Percentiles rank a stretch among this genome's conserved stretches.
Evolutionary conservation across 2,113 vertebrate species (phyloP).

Genomic region (Todiramphus saurophagus): DNA sequence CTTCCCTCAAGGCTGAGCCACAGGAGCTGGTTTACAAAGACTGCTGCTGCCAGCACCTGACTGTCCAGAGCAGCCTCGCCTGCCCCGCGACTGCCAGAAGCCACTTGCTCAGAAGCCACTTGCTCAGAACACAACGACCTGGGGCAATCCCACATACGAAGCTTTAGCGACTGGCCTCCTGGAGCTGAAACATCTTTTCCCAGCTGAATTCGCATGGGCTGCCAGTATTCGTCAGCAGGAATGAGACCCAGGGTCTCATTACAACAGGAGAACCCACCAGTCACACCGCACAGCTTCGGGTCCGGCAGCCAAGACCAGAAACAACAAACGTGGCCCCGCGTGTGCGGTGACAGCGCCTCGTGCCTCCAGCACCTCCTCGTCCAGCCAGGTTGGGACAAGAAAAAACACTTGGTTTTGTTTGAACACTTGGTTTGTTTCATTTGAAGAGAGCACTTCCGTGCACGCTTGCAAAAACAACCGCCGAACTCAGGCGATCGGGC

Average conservation of each 20-base stretch:
- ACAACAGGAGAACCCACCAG: not conserved
- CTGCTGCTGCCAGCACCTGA: not conserved
- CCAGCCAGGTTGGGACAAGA: not conserved
- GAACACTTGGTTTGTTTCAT: no score
- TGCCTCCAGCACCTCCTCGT: accelerated
- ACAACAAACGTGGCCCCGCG: no score
- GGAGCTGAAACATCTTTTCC: not conserved
- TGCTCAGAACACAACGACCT: not conserved
- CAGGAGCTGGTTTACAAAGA: not conserved
- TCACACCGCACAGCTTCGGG: not conserved
- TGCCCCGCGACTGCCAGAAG: not conserved
- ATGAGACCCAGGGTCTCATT: not conserved
- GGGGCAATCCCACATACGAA: not conserved
- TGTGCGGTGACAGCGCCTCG: not conserved
- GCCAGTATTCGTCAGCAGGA: not conserved
- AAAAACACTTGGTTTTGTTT: not conserved
- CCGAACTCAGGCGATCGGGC: not conserved
- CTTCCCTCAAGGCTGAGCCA: accelerated
- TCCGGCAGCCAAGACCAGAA: not conserved
- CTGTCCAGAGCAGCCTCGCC: not conserved
- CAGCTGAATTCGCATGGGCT: not conserved
- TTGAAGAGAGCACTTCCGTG: not conserved
- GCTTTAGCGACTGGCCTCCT: not conserved
- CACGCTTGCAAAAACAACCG: not conserved
- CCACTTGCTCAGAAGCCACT: no score